phyloP scores from a whole-genome alignment of 1,140 invertebrate species.

The Lasioglossum baleicum region DNA sequence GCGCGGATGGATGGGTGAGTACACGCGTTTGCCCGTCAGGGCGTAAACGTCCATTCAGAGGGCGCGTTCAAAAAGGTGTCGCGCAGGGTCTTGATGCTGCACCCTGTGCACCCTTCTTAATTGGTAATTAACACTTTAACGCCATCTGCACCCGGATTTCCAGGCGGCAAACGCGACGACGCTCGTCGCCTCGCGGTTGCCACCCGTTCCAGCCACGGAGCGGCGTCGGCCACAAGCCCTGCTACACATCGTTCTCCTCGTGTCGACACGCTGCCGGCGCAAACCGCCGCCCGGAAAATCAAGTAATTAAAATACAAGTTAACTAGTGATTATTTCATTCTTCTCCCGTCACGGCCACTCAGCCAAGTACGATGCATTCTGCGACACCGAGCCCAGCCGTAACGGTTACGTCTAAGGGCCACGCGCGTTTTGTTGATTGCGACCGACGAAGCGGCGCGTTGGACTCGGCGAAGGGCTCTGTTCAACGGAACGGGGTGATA shows the following conservation, averaged over 20 bases:
- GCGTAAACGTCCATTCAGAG: slow-evolving; percentile 76
- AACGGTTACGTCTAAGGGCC: too few relatives aligned
- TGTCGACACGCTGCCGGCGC: neutral
- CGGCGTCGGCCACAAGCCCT: too few relatives aligned
- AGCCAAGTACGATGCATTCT: slow-evolving; percentile 48
- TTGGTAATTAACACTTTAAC: slow-evolving; percentile 80
- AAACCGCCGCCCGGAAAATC: slow-evolving; percentile 59
- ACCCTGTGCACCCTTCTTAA: slow-evolving; percentile 77
- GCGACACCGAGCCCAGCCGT: slow-evolving; percentile 4
- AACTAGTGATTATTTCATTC: slow-evolving; percentile 67
- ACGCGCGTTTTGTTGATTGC: slow-evolving; percentile 30
- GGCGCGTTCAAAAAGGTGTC: slow-evolving; percentile 78
- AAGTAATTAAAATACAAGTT: slow-evolving; percentile 71
- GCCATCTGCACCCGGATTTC: slow-evolving; percentile 70
- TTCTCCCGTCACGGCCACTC: slow-evolving; percentile 47
- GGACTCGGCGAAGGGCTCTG: slow-evolving; percentile 6
- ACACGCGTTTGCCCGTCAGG: slow-evolving; percentile 71
- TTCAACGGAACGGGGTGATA: slow-evolving; percentile 5
- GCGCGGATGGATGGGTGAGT: slow-evolving; percentile 66
- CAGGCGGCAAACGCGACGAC: slow-evolving; percentile 40
- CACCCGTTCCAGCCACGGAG: too few relatives aligned
- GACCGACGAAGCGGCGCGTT: slow-evolving; percentile 21
- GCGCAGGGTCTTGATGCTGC: slow-evolving; percentile 65
- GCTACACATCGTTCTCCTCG: neutral
- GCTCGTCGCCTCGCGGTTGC: slow-evolving; percentile 3